These are phyloP conservation scores for Cheiracanthium punctorium DNA, from an alignment of 2,888 invertebrate species.

Conservation along the genomic window DNA sequence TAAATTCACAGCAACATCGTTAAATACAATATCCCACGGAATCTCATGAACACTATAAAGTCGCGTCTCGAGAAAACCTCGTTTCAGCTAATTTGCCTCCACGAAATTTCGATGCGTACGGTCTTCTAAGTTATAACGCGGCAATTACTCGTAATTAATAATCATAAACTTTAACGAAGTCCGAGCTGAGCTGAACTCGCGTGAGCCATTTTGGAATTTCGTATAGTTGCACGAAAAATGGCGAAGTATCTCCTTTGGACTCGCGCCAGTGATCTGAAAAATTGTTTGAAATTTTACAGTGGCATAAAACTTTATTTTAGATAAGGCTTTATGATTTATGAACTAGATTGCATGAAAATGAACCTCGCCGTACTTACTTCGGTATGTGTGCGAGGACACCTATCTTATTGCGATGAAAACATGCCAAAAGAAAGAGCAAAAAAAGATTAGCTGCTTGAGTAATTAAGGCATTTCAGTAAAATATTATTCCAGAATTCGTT, in stretches of 20 bases:
- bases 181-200: background rate
- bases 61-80: no score
- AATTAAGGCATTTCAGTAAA: no score
- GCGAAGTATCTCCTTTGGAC: background rate
- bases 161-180: background rate
- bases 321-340: background rate
- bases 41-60: no score
- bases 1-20: no score
- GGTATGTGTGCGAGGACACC: no score
- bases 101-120: background rate
- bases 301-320: slow-evolving; percentile 49
- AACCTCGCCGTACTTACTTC: no score
- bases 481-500: no score
- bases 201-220: background rate
- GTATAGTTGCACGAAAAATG: background rate
- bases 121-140: background rate
- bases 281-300: slow-evolving; percentile 58
- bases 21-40: no score
- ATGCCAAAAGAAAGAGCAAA: no score
- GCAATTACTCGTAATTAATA: slow-evolving; percentile 1
- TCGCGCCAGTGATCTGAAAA: slow-evolving; percentile 47
- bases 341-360: background rate
- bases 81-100: background rate
- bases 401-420: no score
- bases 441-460: no score